These are phyloP conservation scores for Phalacrocorax pelagicus DNA, from an alignment of 2,113 vertebrate species.

Conservation along the genomic window DNA sequence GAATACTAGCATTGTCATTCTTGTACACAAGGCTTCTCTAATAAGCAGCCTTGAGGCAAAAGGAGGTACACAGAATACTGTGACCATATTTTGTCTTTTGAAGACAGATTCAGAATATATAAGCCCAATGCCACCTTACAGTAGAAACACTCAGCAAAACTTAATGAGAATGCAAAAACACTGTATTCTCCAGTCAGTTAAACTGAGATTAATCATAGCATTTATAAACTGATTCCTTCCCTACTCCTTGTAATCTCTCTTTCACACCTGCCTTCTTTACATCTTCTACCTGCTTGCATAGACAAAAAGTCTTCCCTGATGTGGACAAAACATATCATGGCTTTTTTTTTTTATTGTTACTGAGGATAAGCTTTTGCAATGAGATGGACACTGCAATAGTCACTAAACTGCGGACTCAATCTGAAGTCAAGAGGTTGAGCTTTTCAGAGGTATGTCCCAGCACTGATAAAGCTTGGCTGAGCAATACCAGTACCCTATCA, in stretches of 20 bases:
- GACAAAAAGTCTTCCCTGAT: not conserved
- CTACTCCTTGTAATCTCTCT: not conserved
- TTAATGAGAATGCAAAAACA: not conserved
- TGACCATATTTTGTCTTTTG: not conserved
- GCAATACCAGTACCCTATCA: not conserved
- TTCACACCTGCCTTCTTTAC: not conserved
- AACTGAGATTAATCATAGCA: not conserved
- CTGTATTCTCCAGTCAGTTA: not conserved
- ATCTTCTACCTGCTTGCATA: not conserved
- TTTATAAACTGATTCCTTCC: not conserved
- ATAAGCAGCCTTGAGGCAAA: not conserved
- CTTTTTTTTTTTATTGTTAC: not conserved
- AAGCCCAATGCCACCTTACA: not conserved
- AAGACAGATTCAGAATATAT: not conserved
- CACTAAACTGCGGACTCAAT: not conserved
- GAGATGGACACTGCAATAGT: not conserved
- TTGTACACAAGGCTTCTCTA: not conserved
- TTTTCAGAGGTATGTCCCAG: not conserved
- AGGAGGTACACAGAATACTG: not conserved
- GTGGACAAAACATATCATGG: not conserved
- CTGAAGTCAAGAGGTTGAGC: not conserved
- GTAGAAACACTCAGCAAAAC: not conserved
- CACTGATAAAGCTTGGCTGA: not conserved
- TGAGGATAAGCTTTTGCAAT: not conserved
- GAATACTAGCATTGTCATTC: not conserved